Base-by-base conservation (phyloP, 2,888 invertebrate genomes). In the Agonopterix arenella region DNA sequence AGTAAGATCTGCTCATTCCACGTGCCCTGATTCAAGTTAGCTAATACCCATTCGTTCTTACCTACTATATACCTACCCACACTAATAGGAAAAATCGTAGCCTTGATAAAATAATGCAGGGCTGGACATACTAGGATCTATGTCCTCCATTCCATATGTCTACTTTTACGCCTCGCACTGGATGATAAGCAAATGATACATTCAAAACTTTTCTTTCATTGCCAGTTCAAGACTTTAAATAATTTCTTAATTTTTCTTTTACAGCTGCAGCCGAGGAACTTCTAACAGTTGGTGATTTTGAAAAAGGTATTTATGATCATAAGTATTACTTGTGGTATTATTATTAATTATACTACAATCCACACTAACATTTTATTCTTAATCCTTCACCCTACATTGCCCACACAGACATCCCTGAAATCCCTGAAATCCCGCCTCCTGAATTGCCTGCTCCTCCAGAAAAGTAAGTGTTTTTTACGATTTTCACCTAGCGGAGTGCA, bases 371-470 rank as follows among this genome's bases (percentile, higher is more conserved):
- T 18, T 40, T 44, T 44, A 36, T 48, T 18, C 18, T 44, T 38
- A 18, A 38, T 9, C 2, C 38, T 45, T 48, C 7, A 10, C 10
- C 8, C 28, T 46, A 36, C 45, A 28, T 10, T 45, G 47, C 38
- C 64, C 64, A 63, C 59, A 54, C 84, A 88, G 86, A 84, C 58
- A 73, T 82, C 64, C 80, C 80, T 52, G 81, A 76, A 65, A 77
- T 82, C 56, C 73, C 84, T 56, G 85, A 81, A 61, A 71, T 81
- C 69, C 79, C 66, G 73, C 71, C 62, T 62, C 82, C 79, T 49
- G 82, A 76, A 54, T 49, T 73, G 56, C 68, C 78, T 53, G 75
- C 58, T 68, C 79, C 77, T 56, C 59, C 64, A 45, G 70, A 73
- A 53, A 72, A 68, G 85, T 84, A 77, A 78, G 85, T 84, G 51